Conservation (phyloP, 1,140 invertebrate genomes). For the Aphelinus certus region DNA sequence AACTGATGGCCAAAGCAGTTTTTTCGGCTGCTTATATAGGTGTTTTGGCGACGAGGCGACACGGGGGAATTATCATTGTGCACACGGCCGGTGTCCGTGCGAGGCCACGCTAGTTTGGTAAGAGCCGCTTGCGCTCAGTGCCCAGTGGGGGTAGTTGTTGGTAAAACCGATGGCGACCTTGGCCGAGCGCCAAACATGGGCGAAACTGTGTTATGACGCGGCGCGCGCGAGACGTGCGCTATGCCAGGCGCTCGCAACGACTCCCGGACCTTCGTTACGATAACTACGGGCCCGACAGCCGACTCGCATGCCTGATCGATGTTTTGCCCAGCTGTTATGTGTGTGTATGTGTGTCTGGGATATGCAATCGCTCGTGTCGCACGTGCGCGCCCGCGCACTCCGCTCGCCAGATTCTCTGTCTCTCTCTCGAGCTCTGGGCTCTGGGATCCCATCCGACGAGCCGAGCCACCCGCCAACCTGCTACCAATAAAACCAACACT, state of each 20-base stretch:
- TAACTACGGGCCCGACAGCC: background rate
- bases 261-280: slow-evolving; percentile 22
- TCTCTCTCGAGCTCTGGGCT: no score
- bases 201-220: slow-evolving; percentile 7
- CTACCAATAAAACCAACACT: no score
- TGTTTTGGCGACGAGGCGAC: background rate
- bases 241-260: background rate
- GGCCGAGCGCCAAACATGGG: background rate
- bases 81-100: background rate
- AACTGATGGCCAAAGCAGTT: slow-evolving; percentile 13
- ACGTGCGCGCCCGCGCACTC: no score
- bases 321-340: background rate
- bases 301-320: slow-evolving; percentile 9
- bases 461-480: no score
- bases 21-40: background rate
- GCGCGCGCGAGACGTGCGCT: background rate
- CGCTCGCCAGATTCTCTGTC: no score
- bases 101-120: no score
- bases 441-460: no score
- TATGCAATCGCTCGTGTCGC: no score
- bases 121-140: background rate
- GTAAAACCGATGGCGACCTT: no score
- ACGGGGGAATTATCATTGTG: no score
- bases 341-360: no score
- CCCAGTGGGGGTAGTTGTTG: no score